phyloP scores from a whole-genome alignment of 2,888 invertebrate genomes.

The Incurvaria masculella region DNA sequence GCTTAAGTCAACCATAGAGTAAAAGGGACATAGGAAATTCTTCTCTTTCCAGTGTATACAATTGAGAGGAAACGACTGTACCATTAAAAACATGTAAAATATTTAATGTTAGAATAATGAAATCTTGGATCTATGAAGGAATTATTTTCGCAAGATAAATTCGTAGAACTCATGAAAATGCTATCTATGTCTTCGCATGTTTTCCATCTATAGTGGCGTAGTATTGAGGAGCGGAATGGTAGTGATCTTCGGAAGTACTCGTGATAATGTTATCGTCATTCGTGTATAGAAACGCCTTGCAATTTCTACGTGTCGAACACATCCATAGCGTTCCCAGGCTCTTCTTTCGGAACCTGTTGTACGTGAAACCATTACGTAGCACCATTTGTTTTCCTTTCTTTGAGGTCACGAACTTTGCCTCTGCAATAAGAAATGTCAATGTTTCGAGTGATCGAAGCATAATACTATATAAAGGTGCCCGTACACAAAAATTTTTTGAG shows the following conservation, averaged over 20 bases:
- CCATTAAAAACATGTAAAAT: background rate
- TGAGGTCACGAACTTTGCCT: conserved; percentile 5
- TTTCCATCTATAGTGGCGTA: background rate
- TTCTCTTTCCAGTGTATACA: too few species aligned
- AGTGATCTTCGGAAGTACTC: conserved; percentile 1
- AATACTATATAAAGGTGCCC: too few species aligned
- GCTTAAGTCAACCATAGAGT: too few species aligned
- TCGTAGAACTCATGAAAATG: too few species aligned
- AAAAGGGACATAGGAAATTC: too few species aligned
- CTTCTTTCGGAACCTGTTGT: background rate
- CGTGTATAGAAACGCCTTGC: conserved; percentile 2
- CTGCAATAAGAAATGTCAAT: too few species aligned
- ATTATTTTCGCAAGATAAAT: too few species aligned
- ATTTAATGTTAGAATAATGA: conserved; percentile 1
- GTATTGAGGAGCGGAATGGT: conserved; percentile 4
- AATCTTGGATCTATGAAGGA: too few species aligned
- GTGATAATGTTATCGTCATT: conserved; percentile 1
- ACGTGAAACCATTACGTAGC: background rate
- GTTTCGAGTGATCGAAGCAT: too few species aligned
- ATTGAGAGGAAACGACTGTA: too few species aligned
- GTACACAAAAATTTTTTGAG: too few species aligned
- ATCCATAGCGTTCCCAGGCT: background rate
- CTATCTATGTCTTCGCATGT: background rate
- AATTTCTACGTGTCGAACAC: conserved; percentile 3
- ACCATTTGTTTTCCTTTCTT: conserved; percentile 1